Conservation (phyloP, 2,797 vertebrate genomes). For the Antennarius maculatus region DNA sequence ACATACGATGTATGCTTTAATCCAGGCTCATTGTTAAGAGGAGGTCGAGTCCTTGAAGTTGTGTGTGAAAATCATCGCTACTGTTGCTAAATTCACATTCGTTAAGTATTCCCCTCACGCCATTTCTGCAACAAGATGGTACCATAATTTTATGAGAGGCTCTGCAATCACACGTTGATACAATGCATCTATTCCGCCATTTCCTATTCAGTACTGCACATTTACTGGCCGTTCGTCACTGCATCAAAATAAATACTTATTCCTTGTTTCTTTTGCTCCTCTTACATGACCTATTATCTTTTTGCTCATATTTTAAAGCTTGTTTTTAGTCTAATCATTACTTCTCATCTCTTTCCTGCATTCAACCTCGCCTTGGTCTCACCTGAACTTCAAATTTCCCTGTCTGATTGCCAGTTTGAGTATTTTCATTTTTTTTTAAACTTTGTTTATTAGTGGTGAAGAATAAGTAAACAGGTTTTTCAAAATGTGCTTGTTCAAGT, state of each 20-base stretch:
- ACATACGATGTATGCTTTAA: slow-evolving; percentile 22
- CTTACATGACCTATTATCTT: not conserved
- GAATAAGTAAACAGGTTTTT: no score
- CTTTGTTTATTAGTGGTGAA: no score
- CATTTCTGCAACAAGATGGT: slow-evolving; percentile 31
- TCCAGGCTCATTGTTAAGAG: slow-evolving; percentile 33
- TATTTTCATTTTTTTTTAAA: no score
- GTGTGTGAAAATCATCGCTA: slow-evolving; percentile 42
- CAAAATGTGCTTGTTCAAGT: no score
- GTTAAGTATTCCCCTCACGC: slow-evolving; percentile 46
- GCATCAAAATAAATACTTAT: slow-evolving; percentile 51
- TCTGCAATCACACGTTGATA: slow-evolving; percentile 48
- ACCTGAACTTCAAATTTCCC: no score
- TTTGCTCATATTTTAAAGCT: no score
- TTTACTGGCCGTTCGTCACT: slow-evolving; percentile 34
- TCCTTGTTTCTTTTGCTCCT: slow-evolving; percentile 14
- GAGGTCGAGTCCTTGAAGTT: slow-evolving; percentile 39
- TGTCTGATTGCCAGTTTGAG: no score
- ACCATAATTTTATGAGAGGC: slow-evolving; percentile 48
- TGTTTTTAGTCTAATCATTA: not conserved
- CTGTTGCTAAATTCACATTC: slow-evolving; percentile 52
- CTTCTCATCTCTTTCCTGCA: no score
- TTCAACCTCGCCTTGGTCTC: no score
- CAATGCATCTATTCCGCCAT: slow-evolving; percentile 42
- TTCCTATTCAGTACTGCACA: slow-evolving; percentile 44